A percentile compares a stretch with the other conserved stretches of the same genome.
phyloP scores from a whole-genome alignment of 2,113 vertebrate species.

The Upupa epops region DNA sequence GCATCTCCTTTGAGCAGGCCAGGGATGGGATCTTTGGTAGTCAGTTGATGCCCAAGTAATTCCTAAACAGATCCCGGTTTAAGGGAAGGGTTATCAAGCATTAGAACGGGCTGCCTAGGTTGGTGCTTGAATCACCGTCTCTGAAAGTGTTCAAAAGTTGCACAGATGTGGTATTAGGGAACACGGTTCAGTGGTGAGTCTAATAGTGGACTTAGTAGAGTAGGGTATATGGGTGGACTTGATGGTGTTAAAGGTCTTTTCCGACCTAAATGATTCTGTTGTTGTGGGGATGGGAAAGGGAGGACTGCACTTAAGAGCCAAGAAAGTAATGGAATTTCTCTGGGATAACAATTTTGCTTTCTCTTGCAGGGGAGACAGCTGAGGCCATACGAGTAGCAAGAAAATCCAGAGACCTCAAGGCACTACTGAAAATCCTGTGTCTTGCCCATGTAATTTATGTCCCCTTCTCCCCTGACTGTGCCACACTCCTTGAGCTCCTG shows the following conservation, averaged over 20 bases:
- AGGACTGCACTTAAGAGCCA: neutral
- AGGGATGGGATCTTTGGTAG: neutral
- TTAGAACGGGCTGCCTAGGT: no score
- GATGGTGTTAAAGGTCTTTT: no score
- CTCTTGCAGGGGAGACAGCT: neutral
- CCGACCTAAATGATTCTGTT: neutral
- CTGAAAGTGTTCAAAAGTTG: no score
- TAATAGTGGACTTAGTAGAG: no score
- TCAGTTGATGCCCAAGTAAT: neutral
- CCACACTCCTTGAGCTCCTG: accelerated
- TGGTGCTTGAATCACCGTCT: no score
- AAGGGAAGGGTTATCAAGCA: neutral
- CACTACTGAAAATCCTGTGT: neutral
- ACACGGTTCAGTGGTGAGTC: no score
- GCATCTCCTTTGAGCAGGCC: neutral
- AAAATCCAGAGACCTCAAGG: neutral
- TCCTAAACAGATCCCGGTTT: neutral
- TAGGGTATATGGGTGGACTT: no score
- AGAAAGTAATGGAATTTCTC: neutral
- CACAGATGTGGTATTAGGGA: no score
- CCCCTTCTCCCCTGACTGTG: neutral
- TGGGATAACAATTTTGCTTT: neutral
- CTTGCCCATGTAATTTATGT: neutral
- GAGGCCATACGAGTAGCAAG: neutral
- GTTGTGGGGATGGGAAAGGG: neutral